Base-by-base conservation (phyloP, 2,797 vertebrate genomes). In the Gobionotothen gibberifrons region DNA sequence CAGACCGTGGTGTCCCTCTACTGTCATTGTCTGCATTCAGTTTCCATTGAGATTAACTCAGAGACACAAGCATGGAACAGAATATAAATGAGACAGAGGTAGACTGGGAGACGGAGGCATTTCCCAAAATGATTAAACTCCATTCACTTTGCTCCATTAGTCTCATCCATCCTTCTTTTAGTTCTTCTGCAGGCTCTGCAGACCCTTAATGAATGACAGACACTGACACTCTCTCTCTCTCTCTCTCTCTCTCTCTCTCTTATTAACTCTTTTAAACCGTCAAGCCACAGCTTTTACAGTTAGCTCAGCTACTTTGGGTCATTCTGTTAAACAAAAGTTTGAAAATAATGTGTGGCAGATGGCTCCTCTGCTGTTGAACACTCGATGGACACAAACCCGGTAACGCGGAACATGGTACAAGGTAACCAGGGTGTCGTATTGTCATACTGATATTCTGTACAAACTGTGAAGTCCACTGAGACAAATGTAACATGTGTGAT, bases 81-180 rank as follows among this genome's bases (percentile, higher is more conserved):
- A 85, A 89, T 85, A 69, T 82, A 67, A 82, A 86, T 85, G 72
- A 81, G 76, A 68, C 0, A 3, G 48, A 73, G 72, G 48, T n/a
- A 73, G 57, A 44, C 17, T 48, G 71, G 19, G 76, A 79, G 72
- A 72, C 70, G 76, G 73, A 78, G 72, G 51, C 87, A 89, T 87
- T 86, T 83, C 75, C 84, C 79, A 65, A 79, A 87, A 87, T 89
- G 82, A 90, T 85, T 86, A 81, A 91, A 91, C 56, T 82, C 74
- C 59, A 62, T 83, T 90, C 85, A 85, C 76, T 85, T 85, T 83
- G 70, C 77, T 77, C 83, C 78, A 86, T 86, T 89, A 86, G 71
- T 65, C 76, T 81, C 80, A 86, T 90, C 85, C 69, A 85, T 89
- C 73, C 70, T 52, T 74, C 71, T 79, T 84, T 75, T 36, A 6